Conservation (phyloP, 30 jellyfish, hydroid and myxozoan genomes). For the Aurelia sp. region DNA sequence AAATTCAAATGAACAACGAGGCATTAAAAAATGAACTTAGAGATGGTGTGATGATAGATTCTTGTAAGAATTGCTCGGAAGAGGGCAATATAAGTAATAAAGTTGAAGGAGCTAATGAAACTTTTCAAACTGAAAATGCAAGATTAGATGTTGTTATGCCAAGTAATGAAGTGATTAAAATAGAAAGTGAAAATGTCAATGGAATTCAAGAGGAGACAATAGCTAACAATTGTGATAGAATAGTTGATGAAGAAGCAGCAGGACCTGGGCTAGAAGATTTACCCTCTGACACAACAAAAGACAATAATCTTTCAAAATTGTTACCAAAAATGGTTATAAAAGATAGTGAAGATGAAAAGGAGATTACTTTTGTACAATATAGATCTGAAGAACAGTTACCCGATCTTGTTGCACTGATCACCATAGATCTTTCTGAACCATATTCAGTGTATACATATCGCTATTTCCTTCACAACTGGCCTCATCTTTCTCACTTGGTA, state of each 20-base stretch:
- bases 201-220: neutral
- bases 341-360: conserved; percentile 47
- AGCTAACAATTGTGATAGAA: neutral
- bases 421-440: conserved; percentile 92
- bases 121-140: conserved; percentile 2
- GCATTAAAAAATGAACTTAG: neutral
- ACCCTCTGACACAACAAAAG: neutral
- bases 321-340: conserved; percentile 51
- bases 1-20: neutral
- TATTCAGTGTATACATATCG: conserved; percentile 91
- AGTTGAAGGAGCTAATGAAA: neutral
- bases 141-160: neutral
- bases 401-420: conserved; percentile 84
- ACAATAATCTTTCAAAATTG: conserved; percentile 11
- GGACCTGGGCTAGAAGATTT: neutral
- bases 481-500: conserved; percentile 94
- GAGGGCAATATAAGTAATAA: too few relatives aligned
- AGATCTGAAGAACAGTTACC: conserved; percentile 82
- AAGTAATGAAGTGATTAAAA: neutral
- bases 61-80: too few relatives aligned
- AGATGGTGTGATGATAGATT: neutral
- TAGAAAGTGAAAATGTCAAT: conserved; percentile 1
- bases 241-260: neutral
- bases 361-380: conserved; percentile 63
- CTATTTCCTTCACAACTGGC: conserved; percentile 95